Evolutionary conservation across 2,113 vertebrate genomes (phyloP), one percentile per base, ranked within the genome.

Genomic region (Xenopus laevis): DNA sequence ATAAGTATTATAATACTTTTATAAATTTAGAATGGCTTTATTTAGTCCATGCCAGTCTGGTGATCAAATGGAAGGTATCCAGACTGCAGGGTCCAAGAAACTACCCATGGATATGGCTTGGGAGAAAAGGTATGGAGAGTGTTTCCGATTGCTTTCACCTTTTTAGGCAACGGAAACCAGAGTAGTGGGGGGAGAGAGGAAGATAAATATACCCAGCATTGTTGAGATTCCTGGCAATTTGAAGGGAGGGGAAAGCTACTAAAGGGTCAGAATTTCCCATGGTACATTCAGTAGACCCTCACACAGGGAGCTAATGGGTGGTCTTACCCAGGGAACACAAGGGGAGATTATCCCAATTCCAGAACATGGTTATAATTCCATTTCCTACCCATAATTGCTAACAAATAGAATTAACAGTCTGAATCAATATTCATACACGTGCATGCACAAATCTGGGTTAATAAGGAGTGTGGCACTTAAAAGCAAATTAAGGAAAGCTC

Each of bases 111-210:
- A 60, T 7, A 44, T n/a, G 45, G 65, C 10, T 47, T 55, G 53
- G 53, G 72, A 53, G 17, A 21, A 60, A 65, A 44, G 65, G 65
- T 55, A 20, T n/a, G 23, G 57, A 57, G 69, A 46, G 47, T 11
- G 65, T 21, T 75, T 75, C 73, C 73, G 65, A 75, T 75, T 75
- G 73, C 73, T 76, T 77, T 77, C 74, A 77, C 74, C 74, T 77
- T 77, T 77, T 77, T 77, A 70, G 73, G 74, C 74, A 69, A 63
- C 59, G 74, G 67, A 77, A 77, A 70, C 66, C 60, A 77, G 66
- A 62, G 66, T 21, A 70, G 66, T 70, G 74, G 74, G 67, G 74
- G 74, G 23, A 77, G 74, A 77, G 68, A 77, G 74, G 74, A 77
- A 77, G 66, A 77, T 77, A 77, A 77, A 77, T 77, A 77, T 77